phyloP scores from a whole-genome alignment of 2,797 vertebrate species.

The Antrozous pallidus region DNA sequence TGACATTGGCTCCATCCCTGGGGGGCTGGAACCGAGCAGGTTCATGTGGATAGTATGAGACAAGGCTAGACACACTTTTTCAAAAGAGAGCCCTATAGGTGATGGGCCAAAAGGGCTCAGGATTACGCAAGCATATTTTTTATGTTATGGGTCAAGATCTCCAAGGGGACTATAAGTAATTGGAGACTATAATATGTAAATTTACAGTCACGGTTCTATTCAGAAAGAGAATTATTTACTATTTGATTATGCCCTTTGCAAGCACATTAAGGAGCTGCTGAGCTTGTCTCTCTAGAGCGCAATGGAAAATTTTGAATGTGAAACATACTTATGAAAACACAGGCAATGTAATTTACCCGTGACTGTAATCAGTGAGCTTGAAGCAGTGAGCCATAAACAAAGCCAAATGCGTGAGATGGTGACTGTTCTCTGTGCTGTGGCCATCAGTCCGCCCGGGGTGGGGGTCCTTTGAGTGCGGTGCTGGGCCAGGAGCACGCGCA shows the following conservation, averaged over 20 bases:
- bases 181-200: background rate
- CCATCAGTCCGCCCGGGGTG: background rate
- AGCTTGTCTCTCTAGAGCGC: background rate
- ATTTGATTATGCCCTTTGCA: constrained; percentile 20
- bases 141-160: background rate
- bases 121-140: background rate
- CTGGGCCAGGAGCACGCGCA: background rate
- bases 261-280: constrained; percentile 17
- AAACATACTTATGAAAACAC: constrained; percentile 36
- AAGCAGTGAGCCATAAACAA: background rate
- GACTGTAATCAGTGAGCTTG: background rate
- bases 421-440: background rate
- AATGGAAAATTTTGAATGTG: constrained; percentile 44
- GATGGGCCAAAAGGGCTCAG: background rate
- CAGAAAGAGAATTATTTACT: constrained; percentile 28
- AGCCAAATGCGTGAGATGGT: background rate
- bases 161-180: background rate
- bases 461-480: fast-evolving
- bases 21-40: background rate
- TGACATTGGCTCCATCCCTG: background rate
- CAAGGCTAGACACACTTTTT: background rate
- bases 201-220: background rate
- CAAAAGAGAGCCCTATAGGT: background rate
- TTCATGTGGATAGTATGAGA: background rate
- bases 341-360: background rate